Evolutionary conservation across 2,797 vertebrate genomes (phyloP).

Genomic region (Sandelia bainsii): DNA sequence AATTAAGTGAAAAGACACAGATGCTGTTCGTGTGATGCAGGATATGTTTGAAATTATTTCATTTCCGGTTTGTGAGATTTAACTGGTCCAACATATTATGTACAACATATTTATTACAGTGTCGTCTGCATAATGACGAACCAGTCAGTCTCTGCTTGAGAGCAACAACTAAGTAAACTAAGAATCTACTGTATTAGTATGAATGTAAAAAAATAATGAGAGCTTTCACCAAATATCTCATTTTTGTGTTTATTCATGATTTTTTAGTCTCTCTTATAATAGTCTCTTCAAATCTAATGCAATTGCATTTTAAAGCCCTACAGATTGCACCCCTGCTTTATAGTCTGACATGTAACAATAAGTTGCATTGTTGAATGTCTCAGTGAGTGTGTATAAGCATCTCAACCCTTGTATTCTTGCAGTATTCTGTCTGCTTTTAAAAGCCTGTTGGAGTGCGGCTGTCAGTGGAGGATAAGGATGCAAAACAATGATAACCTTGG

Average conservation of each 20-base stretch:
- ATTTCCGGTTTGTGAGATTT: background rate
- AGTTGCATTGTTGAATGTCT: constrained; percentile 36
- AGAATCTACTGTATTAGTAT: background rate
- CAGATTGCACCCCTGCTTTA: constrained; percentile 41
- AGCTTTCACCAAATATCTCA: background rate
- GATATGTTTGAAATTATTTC: background rate
- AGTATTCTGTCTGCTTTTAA: constrained; percentile 20
- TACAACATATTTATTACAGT: background rate
- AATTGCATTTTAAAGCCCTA: constrained; percentile 17
- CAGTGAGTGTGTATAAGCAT: constrained; percentile 43
- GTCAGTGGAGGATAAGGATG: constrained; percentile 49
- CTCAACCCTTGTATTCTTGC: constrained; percentile 43
- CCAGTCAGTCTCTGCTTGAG: background rate
- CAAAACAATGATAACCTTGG: constrained; percentile 53
- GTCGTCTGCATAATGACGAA: background rate
- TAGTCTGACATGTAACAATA: constrained; percentile 28
- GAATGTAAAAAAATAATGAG: background rate
- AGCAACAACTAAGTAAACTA: background rate
- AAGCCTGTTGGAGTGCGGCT: constrained; percentile 28
- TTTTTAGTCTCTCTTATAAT: constrained; percentile 9
- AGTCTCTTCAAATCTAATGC: constrained; percentile 44
- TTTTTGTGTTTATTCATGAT: constrained; percentile 33
- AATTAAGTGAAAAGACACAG: too few species aligned
- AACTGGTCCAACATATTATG: background rate
- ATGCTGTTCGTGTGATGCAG: too few species aligned